Evolutionary conservation across 2,113 vertebrate genomes (phyloP).

Genomic region (Microcebus lehilahytsara): DNA sequence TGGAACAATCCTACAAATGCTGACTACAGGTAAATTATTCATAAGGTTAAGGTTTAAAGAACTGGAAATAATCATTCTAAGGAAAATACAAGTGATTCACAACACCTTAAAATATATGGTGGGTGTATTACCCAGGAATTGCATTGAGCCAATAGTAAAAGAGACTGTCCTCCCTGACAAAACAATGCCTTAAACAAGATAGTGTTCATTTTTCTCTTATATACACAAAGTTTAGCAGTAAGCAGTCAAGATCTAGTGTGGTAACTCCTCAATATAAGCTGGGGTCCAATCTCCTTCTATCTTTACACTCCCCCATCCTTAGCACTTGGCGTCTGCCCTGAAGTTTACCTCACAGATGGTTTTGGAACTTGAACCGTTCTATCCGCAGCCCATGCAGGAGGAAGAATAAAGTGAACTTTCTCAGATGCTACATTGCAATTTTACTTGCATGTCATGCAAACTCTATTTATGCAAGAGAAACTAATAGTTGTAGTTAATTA

Average conservation of each 20-base stretch:
- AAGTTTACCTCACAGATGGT: not conserved
- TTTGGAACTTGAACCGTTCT: not conserved
- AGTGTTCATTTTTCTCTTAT: not conserved
- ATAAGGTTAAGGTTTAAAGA: conserved; percentile 16
- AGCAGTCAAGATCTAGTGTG: not conserved
- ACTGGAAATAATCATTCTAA: not conserved
- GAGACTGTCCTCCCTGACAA: no score
- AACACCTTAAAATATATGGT: not conserved
- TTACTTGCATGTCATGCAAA: not conserved
- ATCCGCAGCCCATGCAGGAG: not conserved
- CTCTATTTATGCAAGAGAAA: not conserved
- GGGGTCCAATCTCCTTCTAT: not conserved
- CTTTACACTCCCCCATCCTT: not conserved
- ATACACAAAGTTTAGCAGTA: not conserved
- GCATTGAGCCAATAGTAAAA: not conserved
- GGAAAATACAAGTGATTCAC: not conserved
- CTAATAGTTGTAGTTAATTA: not conserved
- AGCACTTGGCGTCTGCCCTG: not conserved
- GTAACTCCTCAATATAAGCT: not conserved
- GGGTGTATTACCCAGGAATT: not conserved
- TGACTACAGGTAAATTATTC: not conserved
- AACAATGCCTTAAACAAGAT: not conserved
- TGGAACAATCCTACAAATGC: not conserved
- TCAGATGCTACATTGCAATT: not conserved
- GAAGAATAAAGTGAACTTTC: not conserved